Evolutionary conservation across 2,797 vertebrate species (phyloP), one percentile per base, ranked within the genome.

Genomic region (Sebastiscus albofasciatus): DNA sequence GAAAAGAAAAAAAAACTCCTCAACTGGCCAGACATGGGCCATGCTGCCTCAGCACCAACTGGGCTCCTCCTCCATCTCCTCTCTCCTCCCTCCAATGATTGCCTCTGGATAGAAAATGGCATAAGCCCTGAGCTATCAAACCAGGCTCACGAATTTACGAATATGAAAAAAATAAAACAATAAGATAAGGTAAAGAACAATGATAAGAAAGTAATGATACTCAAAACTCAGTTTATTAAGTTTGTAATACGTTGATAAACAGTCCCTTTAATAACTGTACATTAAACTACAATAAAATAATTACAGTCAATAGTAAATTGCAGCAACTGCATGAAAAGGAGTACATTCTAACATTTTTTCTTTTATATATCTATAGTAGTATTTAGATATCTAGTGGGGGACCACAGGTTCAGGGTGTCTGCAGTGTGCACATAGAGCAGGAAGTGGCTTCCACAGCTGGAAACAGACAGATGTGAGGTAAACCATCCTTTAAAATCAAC

Each of bases 251-350:
- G 83, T 92, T 85, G 81, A 84, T 90, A 90, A 93, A 93, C 92
- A 94, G 90, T 90, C 88, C 77, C 69, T 88, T 85, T 72, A 79
- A 90, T 90, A 84, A 88, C 90, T 94, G 93, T 94, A 95, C 93
- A 95, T 83, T 90, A 88, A 95, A 94, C 94, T 94, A 94, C 90
- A 93, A 82, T 90, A 88, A 86, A 90, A 90, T 94, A 93, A 91
- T 94, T 91, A 90, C 89, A 92, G 22, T 90, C 77, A 90, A 91
- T 90, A 84, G 91, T 80, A 89, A 93, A 93, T 92, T 81, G 91
- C 89, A 92, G 87, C 84, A 91, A 87, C 75, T 86, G 85, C 69
- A 85, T 79, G 68, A 85, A 75, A 82, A 85, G 49, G 59, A 88
- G 39, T 89, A 86, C 76, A 91, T 92, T 93, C 75, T 86, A 83